These are phyloP conservation scores for Tethea ocularis DNA, from an alignment of 2,888 invertebrate genomes.

Conservation along the genomic window DNA sequence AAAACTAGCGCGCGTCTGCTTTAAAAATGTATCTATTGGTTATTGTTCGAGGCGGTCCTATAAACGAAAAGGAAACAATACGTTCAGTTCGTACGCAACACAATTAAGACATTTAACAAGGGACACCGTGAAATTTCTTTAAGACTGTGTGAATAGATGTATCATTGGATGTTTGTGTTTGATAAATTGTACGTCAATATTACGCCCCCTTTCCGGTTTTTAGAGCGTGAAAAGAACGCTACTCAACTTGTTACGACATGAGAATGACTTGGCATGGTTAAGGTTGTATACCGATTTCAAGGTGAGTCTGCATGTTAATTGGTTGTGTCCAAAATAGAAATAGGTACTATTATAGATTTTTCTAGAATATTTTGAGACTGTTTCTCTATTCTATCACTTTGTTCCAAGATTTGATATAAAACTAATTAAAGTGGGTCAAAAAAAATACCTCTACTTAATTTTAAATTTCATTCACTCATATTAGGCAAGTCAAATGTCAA, in stretches of 20 bases:
- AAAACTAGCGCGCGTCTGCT: slow-evolving; percentile 67
- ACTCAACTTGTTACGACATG: slow-evolving; percentile 40
- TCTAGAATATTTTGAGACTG: neutral
- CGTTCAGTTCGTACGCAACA: slow-evolving; percentile 52
- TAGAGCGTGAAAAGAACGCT: slow-evolving; percentile 18
- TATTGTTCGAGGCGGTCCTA: slow-evolving; percentile 60
- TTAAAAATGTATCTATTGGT: slow-evolving; percentile 62
- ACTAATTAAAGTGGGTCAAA: too few relatives aligned
- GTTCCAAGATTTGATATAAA: too few relatives aligned
- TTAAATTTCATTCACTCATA: too few relatives aligned
- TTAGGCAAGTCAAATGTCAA: too few relatives aligned
- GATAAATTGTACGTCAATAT: slow-evolving; percentile 74
- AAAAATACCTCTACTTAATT: too few relatives aligned
- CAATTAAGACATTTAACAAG: slow-evolving; percentile 62
- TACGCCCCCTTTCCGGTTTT: slow-evolving; percentile 67
- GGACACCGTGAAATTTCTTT: slow-evolving; percentile 71
- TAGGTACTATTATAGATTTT: neutral
- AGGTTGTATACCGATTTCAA: slow-evolving; percentile 40
- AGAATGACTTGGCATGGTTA: slow-evolving; percentile 38
- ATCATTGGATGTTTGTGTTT: slow-evolving; percentile 72
- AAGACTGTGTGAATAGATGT: slow-evolving; percentile 64
- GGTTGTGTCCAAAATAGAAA: neutral
- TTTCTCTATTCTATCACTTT: too few relatives aligned
- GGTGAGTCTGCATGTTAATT: slow-evolving; percentile 25
- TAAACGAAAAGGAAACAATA: slow-evolving; percentile 59